A percentile compares a stretch with the other conserved stretches of the same genome.
phyloP scores from a whole-genome alignment of 2,113 vertebrate genomes.

The Melanerpes aurifrons region DNA sequence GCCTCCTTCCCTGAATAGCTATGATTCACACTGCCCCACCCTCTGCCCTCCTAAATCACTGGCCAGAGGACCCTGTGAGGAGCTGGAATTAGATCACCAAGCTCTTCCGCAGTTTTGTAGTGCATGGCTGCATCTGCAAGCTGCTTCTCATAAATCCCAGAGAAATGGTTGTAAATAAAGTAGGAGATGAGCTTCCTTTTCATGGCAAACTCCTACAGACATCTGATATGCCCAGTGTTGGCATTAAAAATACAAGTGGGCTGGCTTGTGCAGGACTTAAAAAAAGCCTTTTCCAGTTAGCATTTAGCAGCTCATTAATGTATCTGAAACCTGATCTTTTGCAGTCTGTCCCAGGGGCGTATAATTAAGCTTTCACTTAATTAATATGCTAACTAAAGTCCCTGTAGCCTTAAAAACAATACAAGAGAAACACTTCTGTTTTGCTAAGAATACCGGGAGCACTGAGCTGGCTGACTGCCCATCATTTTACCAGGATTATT shows the following conservation, averaged over 20 bases:
- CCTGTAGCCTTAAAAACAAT: not conserved
- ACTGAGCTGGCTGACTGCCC: not conserved
- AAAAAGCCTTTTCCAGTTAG: not conserved
- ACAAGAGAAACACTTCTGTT: not conserved
- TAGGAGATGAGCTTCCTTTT: not conserved
- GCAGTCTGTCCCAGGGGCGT: not conserved
- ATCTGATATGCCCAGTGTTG: not conserved
- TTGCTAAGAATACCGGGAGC: not conserved
- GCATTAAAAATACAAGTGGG: not conserved
- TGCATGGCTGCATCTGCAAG: not conserved
- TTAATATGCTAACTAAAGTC: not conserved
- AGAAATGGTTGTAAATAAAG: slow-evolving; percentile 17
- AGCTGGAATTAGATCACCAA: not conserved
- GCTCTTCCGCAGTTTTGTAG: not conserved
- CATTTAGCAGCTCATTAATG: slow-evolving; percentile 48
- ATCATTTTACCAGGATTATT: not conserved
- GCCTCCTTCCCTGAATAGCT: not conserved
- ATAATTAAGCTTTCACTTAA: slow-evolving; percentile 27
- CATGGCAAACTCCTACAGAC: not conserved
- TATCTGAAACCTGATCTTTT: slow-evolving; percentile 38
- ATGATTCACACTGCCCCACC: not conserved
- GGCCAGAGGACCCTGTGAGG: not conserved
- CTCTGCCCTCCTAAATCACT: no score
- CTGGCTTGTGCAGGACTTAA: not conserved
- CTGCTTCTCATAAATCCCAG: not conserved